Percentiles rank a stretch among this genome's conserved stretches.
phyloP scores from a whole-genome alignment of 2,797 vertebrate species.

The Rhinophrynus dorsalis region DNA sequence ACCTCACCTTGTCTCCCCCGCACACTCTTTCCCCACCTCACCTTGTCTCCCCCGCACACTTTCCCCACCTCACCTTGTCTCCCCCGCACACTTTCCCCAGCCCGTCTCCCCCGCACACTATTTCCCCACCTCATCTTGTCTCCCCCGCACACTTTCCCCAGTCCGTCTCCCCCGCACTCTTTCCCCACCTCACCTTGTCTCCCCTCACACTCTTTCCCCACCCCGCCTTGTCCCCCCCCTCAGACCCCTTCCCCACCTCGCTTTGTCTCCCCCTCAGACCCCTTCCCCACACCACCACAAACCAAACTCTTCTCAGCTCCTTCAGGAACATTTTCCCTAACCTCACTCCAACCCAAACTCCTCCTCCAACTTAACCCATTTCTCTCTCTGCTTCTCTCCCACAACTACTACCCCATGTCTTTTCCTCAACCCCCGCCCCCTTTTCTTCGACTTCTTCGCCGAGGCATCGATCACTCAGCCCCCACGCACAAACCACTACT shows the following conservation, averaged over 20 bases:
- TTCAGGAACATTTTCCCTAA: background rate
- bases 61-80: too few relatives aligned
- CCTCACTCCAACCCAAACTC: background rate
- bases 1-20: too few relatives aligned
- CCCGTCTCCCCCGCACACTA: background rate
- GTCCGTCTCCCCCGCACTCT: background rate
- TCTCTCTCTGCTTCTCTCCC: constrained; percentile 21
- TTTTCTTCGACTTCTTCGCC: background rate
- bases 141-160: background rate
- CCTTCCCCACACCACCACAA: constrained; percentile 21
- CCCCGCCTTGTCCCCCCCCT: background rate
- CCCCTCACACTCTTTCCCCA: constrained; percentile 43
- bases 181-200: background rate
- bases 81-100: background rate
- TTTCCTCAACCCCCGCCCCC: background rate
- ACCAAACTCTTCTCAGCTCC: too few relatives aligned
- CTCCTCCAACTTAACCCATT: constrained; percentile 21
- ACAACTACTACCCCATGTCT: background rate
- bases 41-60: too few relatives aligned
- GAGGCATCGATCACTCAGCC: background rate
- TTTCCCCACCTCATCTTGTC: background rate
- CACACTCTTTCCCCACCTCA: too few relatives aligned
- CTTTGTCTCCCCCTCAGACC: background rate
- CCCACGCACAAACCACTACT: background rate
- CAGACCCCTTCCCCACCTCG: background rate